Conservation (phyloP, 2,113 vertebrate genomes). For the Dromaius novaehollandiae region DNA sequence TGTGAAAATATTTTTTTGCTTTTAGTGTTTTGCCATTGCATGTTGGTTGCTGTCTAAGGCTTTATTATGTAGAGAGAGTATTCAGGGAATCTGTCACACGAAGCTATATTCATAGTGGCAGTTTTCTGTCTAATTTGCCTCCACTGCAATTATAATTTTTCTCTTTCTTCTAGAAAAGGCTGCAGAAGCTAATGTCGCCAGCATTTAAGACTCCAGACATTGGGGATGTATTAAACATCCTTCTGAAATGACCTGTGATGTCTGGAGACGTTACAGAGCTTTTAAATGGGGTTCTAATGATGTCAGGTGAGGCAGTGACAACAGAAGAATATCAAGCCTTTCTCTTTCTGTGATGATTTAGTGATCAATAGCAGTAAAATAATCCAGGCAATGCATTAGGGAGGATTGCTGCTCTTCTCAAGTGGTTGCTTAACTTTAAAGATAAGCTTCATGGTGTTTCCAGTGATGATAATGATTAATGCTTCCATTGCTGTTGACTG, state of each 20-base stretch:
- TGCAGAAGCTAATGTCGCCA: not conserved
- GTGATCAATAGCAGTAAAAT: not conserved
- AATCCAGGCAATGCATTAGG: not conserved
- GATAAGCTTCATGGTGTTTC: conserved; percentile 9
- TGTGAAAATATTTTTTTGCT: not conserved
- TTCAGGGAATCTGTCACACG: not conserved
- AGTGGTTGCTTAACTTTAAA: conserved; percentile 20
- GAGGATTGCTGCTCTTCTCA: not conserved
- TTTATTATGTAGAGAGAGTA: not conserved
- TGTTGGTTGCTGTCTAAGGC: not conserved
- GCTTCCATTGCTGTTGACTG: not conserved
- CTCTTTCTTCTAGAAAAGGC: not conserved
- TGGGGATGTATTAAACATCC: not conserved
- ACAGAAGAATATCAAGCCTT: not conserved
- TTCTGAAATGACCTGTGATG: not conserved
- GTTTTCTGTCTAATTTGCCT: not conserved
- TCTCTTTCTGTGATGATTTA: not conserved
- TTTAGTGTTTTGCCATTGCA: not conserved
- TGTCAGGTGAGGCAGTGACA: not conserved
- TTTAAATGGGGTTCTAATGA: not conserved
- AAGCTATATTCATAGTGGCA: not conserved
- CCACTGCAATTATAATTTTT: not conserved
- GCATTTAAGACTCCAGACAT: not conserved
- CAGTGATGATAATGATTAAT: conserved; percentile 13
- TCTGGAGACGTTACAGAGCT: not conserved